These are phyloP conservation scores for Deilephila elpenor DNA, from an alignment of 2,888 invertebrate species.

Conservation along the genomic window DNA sequence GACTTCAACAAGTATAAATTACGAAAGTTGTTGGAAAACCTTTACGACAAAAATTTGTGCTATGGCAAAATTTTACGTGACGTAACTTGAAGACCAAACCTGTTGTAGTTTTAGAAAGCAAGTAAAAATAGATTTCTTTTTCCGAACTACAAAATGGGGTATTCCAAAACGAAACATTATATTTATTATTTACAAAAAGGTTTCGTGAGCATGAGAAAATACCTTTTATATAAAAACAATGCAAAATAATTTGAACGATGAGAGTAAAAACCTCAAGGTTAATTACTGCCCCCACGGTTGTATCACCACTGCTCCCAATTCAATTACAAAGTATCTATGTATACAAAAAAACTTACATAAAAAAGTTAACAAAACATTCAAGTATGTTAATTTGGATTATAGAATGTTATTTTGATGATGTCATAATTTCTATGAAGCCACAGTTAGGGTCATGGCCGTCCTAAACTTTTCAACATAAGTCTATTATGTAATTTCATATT, in stretches of 20 bases:
- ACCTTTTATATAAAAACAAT: neutral
- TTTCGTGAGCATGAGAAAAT: neutral
- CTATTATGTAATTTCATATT: neutral
- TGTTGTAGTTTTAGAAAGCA: too few species aligned
- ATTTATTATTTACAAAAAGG: neutral
- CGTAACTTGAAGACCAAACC: neutral
- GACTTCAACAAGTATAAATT: neutral
- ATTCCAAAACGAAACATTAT: neutral
- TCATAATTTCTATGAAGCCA: neutral
- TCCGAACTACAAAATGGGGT: neutral
- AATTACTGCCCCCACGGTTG: neutral
- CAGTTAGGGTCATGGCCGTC: slow-evolving; percentile 13
- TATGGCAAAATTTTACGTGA: neutral
- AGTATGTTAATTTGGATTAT: neutral
- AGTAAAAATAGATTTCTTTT: neutral
- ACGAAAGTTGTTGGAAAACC: neutral
- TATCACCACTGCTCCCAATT: neutral
- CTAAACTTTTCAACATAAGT: neutral
- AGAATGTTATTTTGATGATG: neutral
- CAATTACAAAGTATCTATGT: neutral
- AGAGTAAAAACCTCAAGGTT: neutral
- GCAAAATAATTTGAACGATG: neutral
- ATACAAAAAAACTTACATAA: neutral
- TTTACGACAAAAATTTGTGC: neutral
- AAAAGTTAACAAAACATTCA: neutral